A percentile compares a stretch with the other conserved stretches of the same genome.
Evolutionary conservation across 1,140 invertebrate genomes (phyloP).

Genomic region (Glomeris maerens): DNA sequence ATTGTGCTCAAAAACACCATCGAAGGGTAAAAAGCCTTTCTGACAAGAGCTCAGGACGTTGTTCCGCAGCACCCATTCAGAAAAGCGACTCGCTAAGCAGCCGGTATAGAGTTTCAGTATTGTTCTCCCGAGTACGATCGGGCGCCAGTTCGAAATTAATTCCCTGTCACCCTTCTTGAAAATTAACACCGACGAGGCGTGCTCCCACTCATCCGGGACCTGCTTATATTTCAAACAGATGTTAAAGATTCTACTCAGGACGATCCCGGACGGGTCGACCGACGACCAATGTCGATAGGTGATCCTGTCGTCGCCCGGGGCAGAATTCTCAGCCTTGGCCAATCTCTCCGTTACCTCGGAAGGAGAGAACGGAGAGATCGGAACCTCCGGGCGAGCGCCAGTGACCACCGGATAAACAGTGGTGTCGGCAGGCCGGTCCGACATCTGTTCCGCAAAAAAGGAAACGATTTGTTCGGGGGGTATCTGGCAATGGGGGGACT

Average conservation of each 20-base stretch:
- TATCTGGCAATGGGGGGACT: no score
- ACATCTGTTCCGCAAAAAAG: no score
- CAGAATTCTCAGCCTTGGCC: conserved; percentile 2
- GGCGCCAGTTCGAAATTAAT: conserved; percentile 20
- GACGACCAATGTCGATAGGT: not conserved
- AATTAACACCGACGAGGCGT: conserved; percentile 15
- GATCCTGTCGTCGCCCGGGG: conserved; percentile 12
- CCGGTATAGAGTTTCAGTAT: conserved; percentile 14
- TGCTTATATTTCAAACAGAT: not conserved
- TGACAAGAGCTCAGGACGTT: conserved; percentile 13
- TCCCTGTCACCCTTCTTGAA: conserved; percentile 16
- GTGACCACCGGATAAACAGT: no score
- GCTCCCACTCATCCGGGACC: conserved; percentile 11
- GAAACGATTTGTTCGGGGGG: no score
- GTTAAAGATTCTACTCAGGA: conserved; percentile 3
- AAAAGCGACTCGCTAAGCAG: conserved; percentile 5
- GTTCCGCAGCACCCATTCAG: not conserved
- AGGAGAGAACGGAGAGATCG: no score
- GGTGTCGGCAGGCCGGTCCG: no score
- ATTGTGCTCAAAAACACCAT: conserved; percentile 14
- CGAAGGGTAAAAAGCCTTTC: conserved; percentile 18
- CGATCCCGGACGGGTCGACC: conserved; percentile 1
- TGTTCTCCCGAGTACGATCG: conserved; percentile 17
- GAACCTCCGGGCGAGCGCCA: no score
- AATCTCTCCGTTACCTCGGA: not conserved